phyloP scores from a whole-genome alignment of 2,113 vertebrate genomes.

The Orthonyx spaldingii region DNA sequence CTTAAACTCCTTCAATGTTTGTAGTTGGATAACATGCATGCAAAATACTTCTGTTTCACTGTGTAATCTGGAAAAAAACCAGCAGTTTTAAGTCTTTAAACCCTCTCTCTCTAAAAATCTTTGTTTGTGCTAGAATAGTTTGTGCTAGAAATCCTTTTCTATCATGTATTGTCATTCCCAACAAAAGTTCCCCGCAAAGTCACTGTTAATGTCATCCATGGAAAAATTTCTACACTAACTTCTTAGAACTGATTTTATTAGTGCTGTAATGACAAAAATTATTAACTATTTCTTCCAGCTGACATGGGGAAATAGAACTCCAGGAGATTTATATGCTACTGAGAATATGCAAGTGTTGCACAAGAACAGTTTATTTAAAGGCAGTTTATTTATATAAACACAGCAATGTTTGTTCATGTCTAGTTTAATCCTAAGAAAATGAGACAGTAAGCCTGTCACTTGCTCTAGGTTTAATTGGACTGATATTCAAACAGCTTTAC shows the following conservation, averaged over 20 bases:
- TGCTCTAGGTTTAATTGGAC: background rate
- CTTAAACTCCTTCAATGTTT: background rate
- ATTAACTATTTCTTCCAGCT: background rate
- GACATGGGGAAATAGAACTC: background rate
- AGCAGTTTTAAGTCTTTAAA: background rate
- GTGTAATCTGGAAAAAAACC: background rate
- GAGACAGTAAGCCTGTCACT: background rate
- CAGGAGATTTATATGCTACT: background rate
- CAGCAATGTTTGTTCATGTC: background rate
- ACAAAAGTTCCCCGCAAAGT: background rate
- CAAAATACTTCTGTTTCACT: background rate
- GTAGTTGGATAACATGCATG: background rate
- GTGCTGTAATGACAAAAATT: background rate
- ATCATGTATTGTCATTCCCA: background rate
- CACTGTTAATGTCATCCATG: background rate
- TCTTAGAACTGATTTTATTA: background rate
- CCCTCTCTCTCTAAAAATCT: background rate
- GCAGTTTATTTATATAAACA: background rate
- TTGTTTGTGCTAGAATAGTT: background rate
- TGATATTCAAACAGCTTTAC: background rate
- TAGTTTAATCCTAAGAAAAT: background rate
- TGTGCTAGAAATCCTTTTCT: background rate
- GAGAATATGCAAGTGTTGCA: background rate
- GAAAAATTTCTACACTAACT: background rate
- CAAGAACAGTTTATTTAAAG: background rate